These are phyloP conservation scores for Phasianus colchicus DNA, from an alignment of 2,113 vertebrate species.

Conservation along the genomic window DNA sequence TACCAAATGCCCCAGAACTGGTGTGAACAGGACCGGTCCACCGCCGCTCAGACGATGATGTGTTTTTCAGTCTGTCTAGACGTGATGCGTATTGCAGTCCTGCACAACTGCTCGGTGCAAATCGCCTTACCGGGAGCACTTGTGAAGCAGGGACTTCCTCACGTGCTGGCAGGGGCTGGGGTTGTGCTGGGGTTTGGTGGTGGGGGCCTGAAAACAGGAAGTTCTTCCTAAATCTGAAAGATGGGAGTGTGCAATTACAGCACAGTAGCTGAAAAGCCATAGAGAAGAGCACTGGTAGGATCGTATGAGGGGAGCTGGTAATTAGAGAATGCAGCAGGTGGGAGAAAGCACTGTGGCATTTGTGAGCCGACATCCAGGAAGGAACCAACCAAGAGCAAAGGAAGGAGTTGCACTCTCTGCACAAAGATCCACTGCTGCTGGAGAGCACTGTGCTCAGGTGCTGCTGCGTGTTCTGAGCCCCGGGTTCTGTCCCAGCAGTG, in stretches of 20 bases:
- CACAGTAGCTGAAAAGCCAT: neutral
- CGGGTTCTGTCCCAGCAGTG: neutral
- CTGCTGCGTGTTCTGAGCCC: neutral
- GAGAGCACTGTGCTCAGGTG: neutral
- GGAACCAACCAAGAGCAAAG: neutral
- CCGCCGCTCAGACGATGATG: neutral
- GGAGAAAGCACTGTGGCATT: fast-evolving
- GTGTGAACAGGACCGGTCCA: neutral
- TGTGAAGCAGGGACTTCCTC: neutral
- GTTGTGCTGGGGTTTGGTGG: neutral
- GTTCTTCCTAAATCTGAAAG: neutral
- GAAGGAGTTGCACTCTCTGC: neutral
- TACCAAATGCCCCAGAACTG: neutral
- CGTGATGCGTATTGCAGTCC: neutral
- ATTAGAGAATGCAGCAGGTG: neutral
- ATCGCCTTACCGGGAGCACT: neutral
- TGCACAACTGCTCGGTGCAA: neutral
- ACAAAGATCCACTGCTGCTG: neutral
- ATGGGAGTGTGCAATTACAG: neutral
- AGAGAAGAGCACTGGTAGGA: neutral
- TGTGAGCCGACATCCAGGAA: neutral
- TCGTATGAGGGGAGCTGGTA: neutral
- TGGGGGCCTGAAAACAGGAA: neutral
- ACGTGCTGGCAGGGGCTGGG: neutral
- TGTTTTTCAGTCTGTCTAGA: neutral